phyloP scores from a whole-genome alignment of 1,140 invertebrate genomes.

The Drosophila athabasca region DNA sequence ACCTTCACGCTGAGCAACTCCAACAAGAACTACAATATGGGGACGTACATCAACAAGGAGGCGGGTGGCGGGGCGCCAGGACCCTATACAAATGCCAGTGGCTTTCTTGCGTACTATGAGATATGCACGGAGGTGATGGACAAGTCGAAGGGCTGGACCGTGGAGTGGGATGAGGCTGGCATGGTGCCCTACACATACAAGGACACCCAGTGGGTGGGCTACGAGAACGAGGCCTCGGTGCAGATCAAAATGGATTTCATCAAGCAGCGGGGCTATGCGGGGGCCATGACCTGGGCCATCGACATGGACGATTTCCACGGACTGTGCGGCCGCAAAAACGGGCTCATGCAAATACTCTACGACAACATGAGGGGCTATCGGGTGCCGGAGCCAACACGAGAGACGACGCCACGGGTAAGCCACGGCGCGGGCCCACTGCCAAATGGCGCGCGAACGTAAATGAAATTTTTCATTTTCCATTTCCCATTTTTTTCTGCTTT shows the following conservation, averaged over 20 bases:
- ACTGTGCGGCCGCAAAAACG: constrained; percentile 89
- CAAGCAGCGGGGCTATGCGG: constrained; percentile 91
- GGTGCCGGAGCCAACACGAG: constrained; percentile 88
- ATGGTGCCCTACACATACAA: constrained; percentile 94
- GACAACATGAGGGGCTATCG: constrained; percentile 89
- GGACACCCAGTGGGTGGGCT: constrained; percentile 95
- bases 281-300: constrained; percentile 95
- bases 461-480: constrained; percentile 1
- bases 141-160: constrained; percentile 89
- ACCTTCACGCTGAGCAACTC: constrained; percentile 91
- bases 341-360: constrained; percentile 89
- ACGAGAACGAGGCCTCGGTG: constrained; percentile 88
- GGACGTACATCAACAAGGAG: constrained; percentile 94
- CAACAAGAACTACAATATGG: constrained; percentile 92
- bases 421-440: constrained; percentile 83
- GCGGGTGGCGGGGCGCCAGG: constrained; percentile 93
- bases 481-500: not conserved
- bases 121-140: constrained; percentile 90
- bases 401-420: constrained; percentile 87
- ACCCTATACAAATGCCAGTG: constrained; percentile 92
- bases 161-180: constrained; percentile 92
- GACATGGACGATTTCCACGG: constrained; percentile 94
- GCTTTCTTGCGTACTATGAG: constrained; percentile 95
- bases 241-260: constrained; percentile 95
- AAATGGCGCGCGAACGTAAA: constrained; percentile 7